Evolutionary conservation across 2,797 vertebrate species (phyloP).

Genomic region (Gymnothorax javanicus): DNA sequence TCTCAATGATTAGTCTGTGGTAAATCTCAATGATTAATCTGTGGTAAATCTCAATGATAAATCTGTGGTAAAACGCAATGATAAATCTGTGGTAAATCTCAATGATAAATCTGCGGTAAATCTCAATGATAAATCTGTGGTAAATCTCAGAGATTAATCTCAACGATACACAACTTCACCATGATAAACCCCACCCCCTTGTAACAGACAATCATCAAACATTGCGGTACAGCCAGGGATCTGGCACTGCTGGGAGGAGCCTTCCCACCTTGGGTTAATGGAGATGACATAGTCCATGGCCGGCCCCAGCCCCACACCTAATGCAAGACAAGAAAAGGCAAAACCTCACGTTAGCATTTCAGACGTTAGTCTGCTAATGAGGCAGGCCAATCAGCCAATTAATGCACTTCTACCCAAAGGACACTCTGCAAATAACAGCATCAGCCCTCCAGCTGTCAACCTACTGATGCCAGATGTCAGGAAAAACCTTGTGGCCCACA

Average conservation of each 20-base stretch:
- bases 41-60: too few species aligned
- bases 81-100: too few species aligned
- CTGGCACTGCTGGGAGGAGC: not conserved
- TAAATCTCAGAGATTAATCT: too few species aligned
- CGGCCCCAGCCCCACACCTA: slow-evolving; percentile 91
- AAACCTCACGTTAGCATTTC: not conserved
- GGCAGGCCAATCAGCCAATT: not conserved
- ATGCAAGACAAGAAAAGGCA: slow-evolving; percentile 24
- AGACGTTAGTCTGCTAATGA: not conserved
- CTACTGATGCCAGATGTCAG: too few species aligned
- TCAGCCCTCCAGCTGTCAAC: not conserved
- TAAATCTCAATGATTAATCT: too few species aligned
- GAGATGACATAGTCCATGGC: slow-evolving; percentile 88
- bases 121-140: too few species aligned
- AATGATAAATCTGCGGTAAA: too few species aligned
- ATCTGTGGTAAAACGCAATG: too few species aligned
- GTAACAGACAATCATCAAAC: not conserved
- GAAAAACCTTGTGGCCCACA: too few species aligned
- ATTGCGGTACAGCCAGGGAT: not conserved
- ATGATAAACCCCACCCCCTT: too few species aligned
- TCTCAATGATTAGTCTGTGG: too few species aligned
- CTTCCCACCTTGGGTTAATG: slow-evolving; percentile 85
- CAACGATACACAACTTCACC: too few species aligned
- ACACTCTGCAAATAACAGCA: not conserved
- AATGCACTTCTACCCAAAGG: not conserved